Conservation (phyloP, 2,797 vertebrate genomes). For the Corythornis leucogaster region DNA sequence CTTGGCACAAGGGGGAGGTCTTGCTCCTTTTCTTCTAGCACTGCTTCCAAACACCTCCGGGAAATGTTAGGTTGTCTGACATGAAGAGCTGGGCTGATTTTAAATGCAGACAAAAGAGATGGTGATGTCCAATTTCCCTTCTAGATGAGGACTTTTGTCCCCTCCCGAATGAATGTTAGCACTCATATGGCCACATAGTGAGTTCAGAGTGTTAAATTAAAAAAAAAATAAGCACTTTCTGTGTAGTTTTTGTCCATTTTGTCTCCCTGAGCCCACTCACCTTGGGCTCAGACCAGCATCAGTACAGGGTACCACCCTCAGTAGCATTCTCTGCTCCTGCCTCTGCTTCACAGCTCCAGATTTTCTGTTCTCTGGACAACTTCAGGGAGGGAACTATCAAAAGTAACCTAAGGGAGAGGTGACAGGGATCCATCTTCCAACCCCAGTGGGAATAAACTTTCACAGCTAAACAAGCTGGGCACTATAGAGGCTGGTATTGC, state of each 20-base stretch:
- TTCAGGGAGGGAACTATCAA: neutral
- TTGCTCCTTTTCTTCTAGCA: slow-evolving; percentile 32
- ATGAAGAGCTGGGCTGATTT: neutral
- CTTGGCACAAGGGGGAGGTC: slow-evolving; percentile 57
- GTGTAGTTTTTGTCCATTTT: neutral
- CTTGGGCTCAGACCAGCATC: neutral
- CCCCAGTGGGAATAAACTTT: neutral
- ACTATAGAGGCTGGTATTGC: neutral
- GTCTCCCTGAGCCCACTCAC: neutral
- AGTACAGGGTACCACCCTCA: neutral
- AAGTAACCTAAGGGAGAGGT: neutral
- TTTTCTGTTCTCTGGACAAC: neutral
- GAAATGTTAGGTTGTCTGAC: neutral
- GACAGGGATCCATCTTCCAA: neutral
- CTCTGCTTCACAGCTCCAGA: neutral
- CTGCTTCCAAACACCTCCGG: neutral
- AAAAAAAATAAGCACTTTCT: neutral
- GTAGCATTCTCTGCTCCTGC: neutral
- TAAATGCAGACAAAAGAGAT: neutral
- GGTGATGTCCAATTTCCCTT: neutral
- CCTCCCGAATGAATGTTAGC: neutral
- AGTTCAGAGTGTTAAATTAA: neutral
- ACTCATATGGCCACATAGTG: neutral
- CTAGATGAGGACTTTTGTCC: neutral
- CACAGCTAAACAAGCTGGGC: neutral